These are phyloP conservation scores for Diaprepes abbreviatus DNA, from an alignment of 2,888 invertebrate species.

Conservation along the genomic window DNA sequence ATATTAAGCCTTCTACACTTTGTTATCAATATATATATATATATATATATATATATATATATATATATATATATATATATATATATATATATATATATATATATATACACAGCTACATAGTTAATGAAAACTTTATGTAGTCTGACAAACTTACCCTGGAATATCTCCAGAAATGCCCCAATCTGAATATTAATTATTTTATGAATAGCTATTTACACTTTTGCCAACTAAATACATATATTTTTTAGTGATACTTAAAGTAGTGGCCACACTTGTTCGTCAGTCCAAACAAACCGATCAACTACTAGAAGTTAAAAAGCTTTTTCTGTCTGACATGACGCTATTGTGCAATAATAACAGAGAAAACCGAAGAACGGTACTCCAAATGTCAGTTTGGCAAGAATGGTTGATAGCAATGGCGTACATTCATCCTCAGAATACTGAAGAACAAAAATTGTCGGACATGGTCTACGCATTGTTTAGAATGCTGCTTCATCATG, in stretches of 20 bases:
- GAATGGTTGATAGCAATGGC: conserved; percentile 99
- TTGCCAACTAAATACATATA: too few relatives aligned
- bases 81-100: too few relatives aligned
- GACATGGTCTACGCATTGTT: conserved; percentile 99
- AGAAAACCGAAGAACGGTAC: conserved; percentile 95
- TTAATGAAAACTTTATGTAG: too few relatives aligned
- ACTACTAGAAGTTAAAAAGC: conserved; percentile 91
- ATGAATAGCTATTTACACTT: too few relatives aligned
- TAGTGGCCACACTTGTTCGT: conserved; percentile 95
- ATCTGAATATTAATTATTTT: too few relatives aligned
- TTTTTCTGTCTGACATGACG: conserved; percentile 99
- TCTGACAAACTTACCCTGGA: too few relatives aligned
- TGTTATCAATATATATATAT: too few relatives aligned
- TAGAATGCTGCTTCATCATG: conserved; percentile 97
- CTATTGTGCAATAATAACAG: conserved; percentile 95
- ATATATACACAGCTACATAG: too few relatives aligned
- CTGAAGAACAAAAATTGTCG: conserved; percentile 95
- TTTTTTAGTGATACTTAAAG: conserved; percentile 94
- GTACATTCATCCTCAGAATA: conserved; percentile 95
- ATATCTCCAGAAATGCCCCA: too few relatives aligned
- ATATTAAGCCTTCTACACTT: too few relatives aligned
- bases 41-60: too few relatives aligned
- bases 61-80: too few relatives aligned
- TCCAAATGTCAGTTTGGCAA: conserved; percentile 99
- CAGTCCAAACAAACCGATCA: conserved; percentile 96